Base-by-base conservation (phyloP, 2,797 vertebrate species). In the Helostoma temminkii region DNA sequence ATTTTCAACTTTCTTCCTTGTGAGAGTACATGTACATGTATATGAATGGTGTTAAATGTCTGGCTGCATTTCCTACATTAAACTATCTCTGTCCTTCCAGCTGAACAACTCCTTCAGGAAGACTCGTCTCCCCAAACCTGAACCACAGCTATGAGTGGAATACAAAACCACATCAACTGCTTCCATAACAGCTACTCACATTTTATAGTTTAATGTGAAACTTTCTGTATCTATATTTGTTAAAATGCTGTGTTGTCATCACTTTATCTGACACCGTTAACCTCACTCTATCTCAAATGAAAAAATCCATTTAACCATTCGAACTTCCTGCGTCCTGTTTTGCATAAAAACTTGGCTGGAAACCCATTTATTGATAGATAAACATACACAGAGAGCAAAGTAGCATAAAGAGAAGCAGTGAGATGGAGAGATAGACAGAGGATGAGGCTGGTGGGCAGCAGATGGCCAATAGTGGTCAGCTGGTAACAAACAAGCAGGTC, bases 381-480 rank as follows among this genome's bases (percentile, higher is more conserved):
- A n/a, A 41, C 36, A 32, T 11, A 10, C 21, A 46, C 37, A 55
- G 52, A 68, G 15, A 63, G 56, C 61, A 61, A 26, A 42, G 21
- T 37, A 53, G 12, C 18, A 52, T 2, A 41, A 9, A 46, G 39
- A 52, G 8, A 47, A 32, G 63, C 19, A 46, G 26, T 21, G 10
- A 43, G 32, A 58, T 10, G 49, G 21, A 62, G 15, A 63, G 30
- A 37, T 32, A 36, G n/a, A 42, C 21, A 62, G 37, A 48, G 58
- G 25, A 26, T 7, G 30, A 54, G 43, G 30, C 46, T 48, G 62
- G 72, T 36, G 24, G 80, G 78, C 66, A 88, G 89, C 93, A 93
- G 93, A 94, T 93, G 93, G 92, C 86, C 89, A 84, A 80, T 74
- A 78, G 79, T 86, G 89, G 86, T 92, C 89, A 90, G 84, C 85